Conservation (phyloP, 2,888 invertebrate species). For the Lissonota sp. region DNA sequence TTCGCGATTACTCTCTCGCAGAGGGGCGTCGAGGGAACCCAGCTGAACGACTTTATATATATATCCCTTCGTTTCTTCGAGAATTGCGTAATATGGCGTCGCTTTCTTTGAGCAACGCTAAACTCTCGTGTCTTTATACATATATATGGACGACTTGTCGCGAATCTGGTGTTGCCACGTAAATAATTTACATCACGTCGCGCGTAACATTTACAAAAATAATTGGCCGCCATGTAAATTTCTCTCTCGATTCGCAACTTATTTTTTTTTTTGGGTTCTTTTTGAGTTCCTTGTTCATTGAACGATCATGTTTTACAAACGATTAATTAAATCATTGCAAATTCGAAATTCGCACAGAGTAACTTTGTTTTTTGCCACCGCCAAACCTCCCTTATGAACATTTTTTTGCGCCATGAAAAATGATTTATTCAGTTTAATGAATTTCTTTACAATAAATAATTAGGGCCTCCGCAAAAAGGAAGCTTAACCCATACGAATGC, state of each 20-base stretch:
- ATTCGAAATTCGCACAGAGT: neutral
- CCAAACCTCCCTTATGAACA: too few species aligned
- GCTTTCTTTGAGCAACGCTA: conserved; percentile 53
- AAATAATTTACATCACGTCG: conserved; percentile 22
- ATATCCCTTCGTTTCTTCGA: conserved; percentile 48
- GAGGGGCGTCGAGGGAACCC: conserved; percentile 28
- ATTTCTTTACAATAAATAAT: too few species aligned
- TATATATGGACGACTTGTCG: neutral
- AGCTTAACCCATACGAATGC: too few species aligned
- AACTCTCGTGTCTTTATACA: neutral
- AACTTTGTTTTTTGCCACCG: too few species aligned
- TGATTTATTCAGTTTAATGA: too few species aligned
- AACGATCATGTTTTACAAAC: neutral
- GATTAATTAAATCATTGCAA: neutral
- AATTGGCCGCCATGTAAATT: neutral
- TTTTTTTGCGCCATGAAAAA: too few species aligned
- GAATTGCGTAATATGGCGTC: conserved; percentile 44
- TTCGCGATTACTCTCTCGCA: conserved; percentile 11
- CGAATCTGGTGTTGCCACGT: conserved; percentile 23
- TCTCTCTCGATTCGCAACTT: neutral
- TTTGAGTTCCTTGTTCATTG: neutral
- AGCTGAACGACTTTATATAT: conserved; percentile 51
- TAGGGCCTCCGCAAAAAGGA: too few species aligned
- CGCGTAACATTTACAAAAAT: neutral
- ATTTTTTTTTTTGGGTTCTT: neutral